Base-by-base conservation (phyloP, 1,140 invertebrate genomes). In the Anthonomus grandis region DNA sequence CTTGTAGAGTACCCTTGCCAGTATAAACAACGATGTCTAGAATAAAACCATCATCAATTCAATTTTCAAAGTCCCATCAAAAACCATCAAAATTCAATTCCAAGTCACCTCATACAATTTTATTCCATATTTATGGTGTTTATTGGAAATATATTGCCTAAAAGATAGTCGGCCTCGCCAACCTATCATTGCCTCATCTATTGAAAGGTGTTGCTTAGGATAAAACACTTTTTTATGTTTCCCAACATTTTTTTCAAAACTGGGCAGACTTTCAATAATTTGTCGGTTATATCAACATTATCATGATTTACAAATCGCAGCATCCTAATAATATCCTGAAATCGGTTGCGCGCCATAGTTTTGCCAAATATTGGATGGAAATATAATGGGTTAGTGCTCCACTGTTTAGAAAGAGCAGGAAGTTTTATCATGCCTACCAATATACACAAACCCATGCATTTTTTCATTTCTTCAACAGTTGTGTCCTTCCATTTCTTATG, bases 101-200 rank as follows among this genome's bases (percentile, higher is more conserved):
- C n/a, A n/a, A n/a, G 37, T 39, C 17, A 39, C 10, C 13, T 39
- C 37, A 17, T 25, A 48, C 22, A 48, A 27, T 27, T 48, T 48
- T 13, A n/a, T n/a, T n/a, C n/a, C n/a, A n/a, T n/a, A n/a, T n/a
- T n/a, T n/a, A n/a, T n/a, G n/a, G n/a, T n/a, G 31, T 52, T 12
- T 52, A 22, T 52, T 42, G 22, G 36, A 22, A 1, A 42, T 41
- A 52, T 52, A 52, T 18, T 42, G 38, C 23, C 50, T 19, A 23
- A 41, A 52, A 23, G 34, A 24, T 24, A 52, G 25, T 52, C 50
- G 22, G 4, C 36, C 21, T 37, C 9, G 17, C 23, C 50, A 52
- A 15, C 18, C 13, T 15, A 42, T 6, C 23, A 52, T 21, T 0
- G 36, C 36, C 25, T 52, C 50, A 52, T 42, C 23, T 9, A 52